These are phyloP conservation scores for Eilema depressum DNA, from an alignment of 2,888 invertebrate species.

Conservation along the genomic window DNA sequence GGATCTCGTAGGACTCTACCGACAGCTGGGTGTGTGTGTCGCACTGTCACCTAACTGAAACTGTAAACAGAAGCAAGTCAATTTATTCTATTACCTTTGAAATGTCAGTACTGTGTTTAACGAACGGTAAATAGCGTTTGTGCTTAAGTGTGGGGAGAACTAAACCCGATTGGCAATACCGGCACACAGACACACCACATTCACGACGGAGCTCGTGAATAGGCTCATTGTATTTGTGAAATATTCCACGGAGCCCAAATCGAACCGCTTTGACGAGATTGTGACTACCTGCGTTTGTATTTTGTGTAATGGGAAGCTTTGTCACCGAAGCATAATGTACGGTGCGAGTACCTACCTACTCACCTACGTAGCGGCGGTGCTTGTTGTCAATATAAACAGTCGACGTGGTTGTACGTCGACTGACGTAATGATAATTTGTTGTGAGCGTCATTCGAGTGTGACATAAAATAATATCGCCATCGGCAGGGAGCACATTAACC, in stretches of 20 bases:
- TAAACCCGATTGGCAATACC: not conserved
- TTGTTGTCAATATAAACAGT: not conserved
- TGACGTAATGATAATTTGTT: no score
- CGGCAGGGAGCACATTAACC: not conserved
- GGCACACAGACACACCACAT: not conserved
- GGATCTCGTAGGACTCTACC: not conserved
- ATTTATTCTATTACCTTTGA: not conserved
- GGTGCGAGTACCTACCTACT: no score
- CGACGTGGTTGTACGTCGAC: no score
- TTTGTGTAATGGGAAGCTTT: not conserved
- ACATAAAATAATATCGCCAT: not conserved
- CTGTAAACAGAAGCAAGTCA: not conserved
- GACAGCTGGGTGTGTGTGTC: not conserved
- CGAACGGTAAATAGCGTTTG: not conserved
- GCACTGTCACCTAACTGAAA: not conserved
- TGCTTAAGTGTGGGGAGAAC: not conserved
- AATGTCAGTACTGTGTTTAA: not conserved
- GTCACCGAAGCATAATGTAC: not conserved
- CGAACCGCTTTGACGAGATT: not conserved
- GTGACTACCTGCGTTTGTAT: not conserved
- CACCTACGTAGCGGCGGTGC: no score
- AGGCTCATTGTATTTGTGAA: not conserved
- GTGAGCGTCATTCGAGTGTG: not conserved
- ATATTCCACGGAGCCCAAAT: no score
- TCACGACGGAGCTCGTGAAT: no score